Percentiles rank a stretch among this genome's conserved stretches.
phyloP scores from a whole-genome alignment of 2,888 invertebrate species.

The Papilio demoleus region DNA sequence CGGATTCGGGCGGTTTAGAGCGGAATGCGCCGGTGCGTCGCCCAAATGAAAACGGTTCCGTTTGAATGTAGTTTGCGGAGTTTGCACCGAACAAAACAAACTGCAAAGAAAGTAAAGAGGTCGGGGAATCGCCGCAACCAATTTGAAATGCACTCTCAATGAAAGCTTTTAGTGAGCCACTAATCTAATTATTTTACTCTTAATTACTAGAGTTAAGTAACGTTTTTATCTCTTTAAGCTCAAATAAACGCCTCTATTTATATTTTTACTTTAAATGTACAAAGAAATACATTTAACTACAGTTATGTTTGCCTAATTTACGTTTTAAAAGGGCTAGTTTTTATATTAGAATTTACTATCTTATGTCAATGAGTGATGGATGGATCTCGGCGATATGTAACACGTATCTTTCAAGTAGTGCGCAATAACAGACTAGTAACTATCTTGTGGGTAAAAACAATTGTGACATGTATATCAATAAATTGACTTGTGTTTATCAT shows the following conservation, averaged over 20 bases:
- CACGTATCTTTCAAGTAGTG: too few species aligned
- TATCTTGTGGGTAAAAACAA: too few species aligned
- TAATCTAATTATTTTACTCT: conserved; percentile 14
- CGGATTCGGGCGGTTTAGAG: conserved; percentile 51
- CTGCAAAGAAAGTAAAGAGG: conserved; percentile 23
- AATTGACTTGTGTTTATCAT: neutral
- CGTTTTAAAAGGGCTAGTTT: too few species aligned
- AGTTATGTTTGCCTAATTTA: neutral
- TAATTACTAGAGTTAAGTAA: conserved; percentile 5
- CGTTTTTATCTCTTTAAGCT: neutral
- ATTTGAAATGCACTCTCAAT: conserved; percentile 23
- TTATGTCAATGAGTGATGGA: too few species aligned
- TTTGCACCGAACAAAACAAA: conserved; percentile 46
- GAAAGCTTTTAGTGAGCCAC: conserved; percentile 1
- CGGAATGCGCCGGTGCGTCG: conserved; percentile 59
- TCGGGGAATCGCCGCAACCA: conserved; percentile 6
- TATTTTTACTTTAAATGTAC: neutral
- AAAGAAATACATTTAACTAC: neutral
- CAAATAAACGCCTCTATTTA: neutral
- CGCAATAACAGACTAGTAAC: too few species aligned
- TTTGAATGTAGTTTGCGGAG: conserved; percentile 60
- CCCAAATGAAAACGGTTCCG: conserved; percentile 63
- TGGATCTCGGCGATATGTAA: too few species aligned
- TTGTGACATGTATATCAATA: too few species aligned
- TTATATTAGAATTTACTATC: too few species aligned